Percentiles rank a stretch among this genome's conserved stretches.
phyloP scores from a whole-genome alignment of 2,797 vertebrate genomes.

The Hyperoplus immaculatus region DNA sequence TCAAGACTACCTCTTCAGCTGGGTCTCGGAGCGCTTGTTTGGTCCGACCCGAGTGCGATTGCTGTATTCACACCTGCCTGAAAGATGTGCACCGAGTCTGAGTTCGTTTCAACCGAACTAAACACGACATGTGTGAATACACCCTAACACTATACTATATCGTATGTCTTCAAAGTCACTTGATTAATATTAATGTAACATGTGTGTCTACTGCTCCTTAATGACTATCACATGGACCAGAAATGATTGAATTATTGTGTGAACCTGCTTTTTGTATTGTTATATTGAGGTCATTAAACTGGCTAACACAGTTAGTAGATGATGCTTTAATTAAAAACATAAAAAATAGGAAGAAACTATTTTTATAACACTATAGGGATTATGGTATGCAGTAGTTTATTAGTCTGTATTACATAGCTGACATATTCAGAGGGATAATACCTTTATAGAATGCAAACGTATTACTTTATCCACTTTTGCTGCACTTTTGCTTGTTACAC shows the following conservation, averaged over 20 bases:
- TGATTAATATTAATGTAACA: not conserved
- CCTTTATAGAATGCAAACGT: not conserved
- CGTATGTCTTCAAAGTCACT: not conserved
- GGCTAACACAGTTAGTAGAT: not conserved
- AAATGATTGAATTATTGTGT: not conserved
- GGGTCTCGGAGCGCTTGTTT: too few relatives aligned
- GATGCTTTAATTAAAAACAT: slow-evolving; percentile 9
- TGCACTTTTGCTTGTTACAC: not conserved
- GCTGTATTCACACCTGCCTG: too few relatives aligned
- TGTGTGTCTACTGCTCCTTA: not conserved
- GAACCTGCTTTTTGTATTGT: not conserved
- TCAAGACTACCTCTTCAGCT: too few relatives aligned
- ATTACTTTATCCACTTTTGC: not conserved
- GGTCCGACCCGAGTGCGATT: too few relatives aligned
- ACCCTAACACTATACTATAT: too few relatives aligned
- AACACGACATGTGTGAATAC: too few relatives aligned
- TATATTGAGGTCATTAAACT: not conserved
- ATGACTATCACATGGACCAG: not conserved
- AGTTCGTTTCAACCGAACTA: too few relatives aligned
- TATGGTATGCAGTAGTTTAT: not conserved
- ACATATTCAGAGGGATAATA: not conserved
- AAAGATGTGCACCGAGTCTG: too few relatives aligned
- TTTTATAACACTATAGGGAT: not conserved
- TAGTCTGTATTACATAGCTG: not conserved
- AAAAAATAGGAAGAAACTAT: slow-evolving; percentile 2